Base-by-base conservation (phyloP, 2,797 vertebrate species). In the Lutjanus argentimaculatus region DNA sequence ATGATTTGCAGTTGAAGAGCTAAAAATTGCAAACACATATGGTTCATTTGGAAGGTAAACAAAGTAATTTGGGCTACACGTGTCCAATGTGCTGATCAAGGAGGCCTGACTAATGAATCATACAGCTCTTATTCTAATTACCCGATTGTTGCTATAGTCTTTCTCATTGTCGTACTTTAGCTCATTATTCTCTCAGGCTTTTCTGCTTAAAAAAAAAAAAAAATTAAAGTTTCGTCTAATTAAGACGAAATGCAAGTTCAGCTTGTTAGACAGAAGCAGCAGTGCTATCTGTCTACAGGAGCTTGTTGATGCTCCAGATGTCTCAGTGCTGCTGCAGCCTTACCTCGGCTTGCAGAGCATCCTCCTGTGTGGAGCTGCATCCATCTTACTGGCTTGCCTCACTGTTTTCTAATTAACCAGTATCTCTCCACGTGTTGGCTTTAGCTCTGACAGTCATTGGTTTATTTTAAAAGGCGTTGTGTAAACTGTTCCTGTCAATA, bases 221-320 rank as follows among this genome's bases (percentile, higher is more conserved):
- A 40, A 46, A 14, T 7, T 0, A 9, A 19, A 5, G 22, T 55
- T 81, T 49, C 9, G 22, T 64, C 77, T 75, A 85, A 86, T 90
- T 85, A 92, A 55, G 25, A 68, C 46, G 66, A 87, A 85, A 61
- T 59, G 84, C 77, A 55, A 57, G 61, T 80, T 91, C 72, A 88
- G 85, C 89, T 87, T 36, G 59, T 87, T 73, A 48, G 16, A 69
- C 17, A 52, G 16, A 46, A 45, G 45, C 77, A 30, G 16, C 19
- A 25, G 52, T 84, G 40, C 36, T 9, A 0, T 48, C 21, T 36
- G 43, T 67, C 58, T 58, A 0, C 69, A 52, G 42, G 6, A 51
- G 70, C 52, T 56, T 49, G 61, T 56, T 62, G 67, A 43, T 67
- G 69, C 66, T 85, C 59, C 75, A 85, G 85, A 73, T 88, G 85